phyloP scores from a whole-genome alignment of 1,140 invertebrate genomes.

The Brachionus angularis region DNA sequence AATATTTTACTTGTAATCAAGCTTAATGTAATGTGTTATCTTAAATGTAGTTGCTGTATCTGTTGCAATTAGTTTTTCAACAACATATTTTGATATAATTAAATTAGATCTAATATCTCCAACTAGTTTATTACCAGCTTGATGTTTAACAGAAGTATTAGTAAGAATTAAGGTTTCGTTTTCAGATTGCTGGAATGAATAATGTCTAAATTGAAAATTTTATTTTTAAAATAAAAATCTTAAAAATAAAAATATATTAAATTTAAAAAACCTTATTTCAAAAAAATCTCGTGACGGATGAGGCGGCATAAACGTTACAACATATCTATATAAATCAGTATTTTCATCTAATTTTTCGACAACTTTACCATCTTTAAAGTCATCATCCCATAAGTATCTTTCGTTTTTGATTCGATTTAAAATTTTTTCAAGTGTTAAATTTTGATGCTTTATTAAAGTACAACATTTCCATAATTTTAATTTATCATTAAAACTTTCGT shows the following conservation, averaged over 20 bases:
- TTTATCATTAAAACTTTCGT: conserved; percentile 37
- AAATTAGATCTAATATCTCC: conserved; percentile 32
- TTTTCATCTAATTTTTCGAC: conserved; percentile 74
- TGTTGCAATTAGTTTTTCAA: conserved; percentile 28
- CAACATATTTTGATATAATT: conserved; percentile 25
- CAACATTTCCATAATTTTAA: conserved; percentile 34
- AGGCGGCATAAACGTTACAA: conserved; percentile 72
- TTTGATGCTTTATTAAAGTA: conserved; percentile 26
- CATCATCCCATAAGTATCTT: conserved; percentile 71
- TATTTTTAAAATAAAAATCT: not conserved
- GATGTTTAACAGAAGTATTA: conserved; percentile 31
- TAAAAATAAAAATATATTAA: conserved; percentile 44
- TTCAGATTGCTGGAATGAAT: not conserved
- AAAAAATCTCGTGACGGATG: conserved; percentile 79
- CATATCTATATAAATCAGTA: conserved; percentile 85
- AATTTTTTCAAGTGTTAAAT: conserved; percentile 23
- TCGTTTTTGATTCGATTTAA: conserved; percentile 14
- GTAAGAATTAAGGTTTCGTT: conserved; percentile 20
- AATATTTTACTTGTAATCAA: conserved; percentile 12
- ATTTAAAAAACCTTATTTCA: conserved; percentile 78
- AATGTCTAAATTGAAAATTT: not conserved
- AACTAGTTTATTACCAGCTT: conserved; percentile 28
- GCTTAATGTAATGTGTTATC: conserved; percentile 31
- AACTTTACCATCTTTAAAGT: conserved; percentile 74
- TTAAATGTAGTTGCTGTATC: conserved; percentile 28